Base-by-base conservation (phyloP, 1,140 invertebrate genomes). In the Bradysia coprophila region DNA sequence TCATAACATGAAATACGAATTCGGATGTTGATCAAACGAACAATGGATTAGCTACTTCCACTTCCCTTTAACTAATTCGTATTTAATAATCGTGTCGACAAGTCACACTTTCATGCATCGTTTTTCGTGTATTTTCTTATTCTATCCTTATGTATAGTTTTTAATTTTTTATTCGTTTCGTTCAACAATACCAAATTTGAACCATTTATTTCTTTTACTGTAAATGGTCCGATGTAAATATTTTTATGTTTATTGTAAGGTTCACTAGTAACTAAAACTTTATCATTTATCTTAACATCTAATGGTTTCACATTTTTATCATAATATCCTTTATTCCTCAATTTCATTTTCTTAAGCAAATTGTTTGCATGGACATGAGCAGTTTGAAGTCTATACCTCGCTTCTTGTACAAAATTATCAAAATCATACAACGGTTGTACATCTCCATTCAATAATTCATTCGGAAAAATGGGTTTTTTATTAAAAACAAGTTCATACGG, bases 401-500 rank as follows among this genome's bases (percentile, higher is more conserved):
- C 13, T 38, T 45, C 43, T 41, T 46, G 46, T 45, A 34, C 24
- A 45, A 44, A 47, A 11, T 23, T 20, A 19, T 42, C 34, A n/a
- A 41, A 37, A 38, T 50, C 46, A 18, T 48, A 48, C 18, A 46
- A 16, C 13, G 43, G 33, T 3, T 45, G 40, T 42, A 45, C 42
- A n/a, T 28, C 40, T 34, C 41, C 21, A 34, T 22, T 44, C 4
- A 18, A 6, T 31, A 41, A 2, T 15, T 41, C 13, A 18, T 5
- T 38, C 22, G 32, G 33, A 28, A 43, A 41, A 13, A 40, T 38
- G 21, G 42, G 43, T 40, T 15, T 24, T 44, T 45, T 49, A 19
- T 38, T 42, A 41, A 40, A 48, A n/a, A 47, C 33, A 9, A 47
- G 15, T 41, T 50, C 49, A 36, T 43, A 48, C 40, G 49, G 47